Conservation (phyloP, 2,888 invertebrate genomes). For the Creontiades dilutus region DNA sequence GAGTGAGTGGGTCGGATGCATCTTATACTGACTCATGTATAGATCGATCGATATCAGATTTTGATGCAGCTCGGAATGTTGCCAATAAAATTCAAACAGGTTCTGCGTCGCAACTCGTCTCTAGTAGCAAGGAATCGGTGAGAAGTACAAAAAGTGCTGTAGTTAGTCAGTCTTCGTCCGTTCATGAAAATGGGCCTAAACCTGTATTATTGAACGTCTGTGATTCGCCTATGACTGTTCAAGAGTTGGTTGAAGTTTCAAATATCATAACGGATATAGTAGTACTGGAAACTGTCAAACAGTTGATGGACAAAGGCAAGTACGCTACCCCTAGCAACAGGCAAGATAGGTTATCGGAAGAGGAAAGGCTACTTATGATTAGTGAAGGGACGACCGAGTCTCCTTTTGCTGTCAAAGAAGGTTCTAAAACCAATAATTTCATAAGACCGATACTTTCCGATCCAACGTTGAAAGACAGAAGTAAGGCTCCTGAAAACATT, state of each 20-base stretch:
- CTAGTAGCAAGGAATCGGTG: neutral
- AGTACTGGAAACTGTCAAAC: conserved; percentile 54
- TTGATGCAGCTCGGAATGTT: too few relatives aligned
- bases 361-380: neutral
- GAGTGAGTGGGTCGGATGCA: neutral
- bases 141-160: neutral
- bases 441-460: neutral
- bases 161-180: neutral
- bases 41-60: too few relatives aligned
- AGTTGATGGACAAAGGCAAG: neutral
- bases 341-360: neutral
- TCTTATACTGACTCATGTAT: neutral
- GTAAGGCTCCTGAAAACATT: neutral
- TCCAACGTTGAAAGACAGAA: neutral
- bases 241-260: conserved; percentile 49
- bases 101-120: too few relatives aligned
- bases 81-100: too few relatives aligned
- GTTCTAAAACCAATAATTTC: too few relatives aligned
- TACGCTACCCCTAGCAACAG: conserved; percentile 44
- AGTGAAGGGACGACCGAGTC: neutral
- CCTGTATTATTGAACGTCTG: neutral
- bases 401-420: neutral
- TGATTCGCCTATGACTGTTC: conserved; percentile 25
- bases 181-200: neutral
- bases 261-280: conserved; percentile 43